Conservation (phyloP, 2,888 invertebrate species). For the Stenchaetothrips biformis region DNA sequence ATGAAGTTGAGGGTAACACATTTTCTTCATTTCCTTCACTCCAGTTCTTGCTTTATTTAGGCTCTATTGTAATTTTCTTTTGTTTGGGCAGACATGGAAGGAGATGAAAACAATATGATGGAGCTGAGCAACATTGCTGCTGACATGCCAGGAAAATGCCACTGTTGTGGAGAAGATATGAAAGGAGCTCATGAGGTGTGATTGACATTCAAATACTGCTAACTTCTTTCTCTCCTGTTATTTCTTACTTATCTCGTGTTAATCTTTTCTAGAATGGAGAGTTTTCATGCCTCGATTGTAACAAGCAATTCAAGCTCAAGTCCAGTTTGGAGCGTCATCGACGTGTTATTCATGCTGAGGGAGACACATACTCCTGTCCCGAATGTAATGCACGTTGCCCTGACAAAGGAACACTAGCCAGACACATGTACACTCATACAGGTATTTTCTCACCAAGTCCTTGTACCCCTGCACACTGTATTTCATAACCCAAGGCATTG, state of each 20-base stretch:
- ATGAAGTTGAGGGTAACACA: background rate
- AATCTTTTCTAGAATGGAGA: conserved; percentile 48
- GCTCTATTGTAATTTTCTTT: background rate
- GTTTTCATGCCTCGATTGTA: conserved; percentile 57
- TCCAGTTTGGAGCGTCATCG: conserved; percentile 62
- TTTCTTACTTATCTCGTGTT: conserved; percentile 27
- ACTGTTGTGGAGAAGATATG: conserved; percentile 56
- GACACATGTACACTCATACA: conserved; percentile 65
- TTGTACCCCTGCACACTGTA: background rate
- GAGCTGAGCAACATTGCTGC: background rate
- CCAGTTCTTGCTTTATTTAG: background rate
- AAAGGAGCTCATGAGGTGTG: conserved; percentile 53
- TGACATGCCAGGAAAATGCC: conserved; percentile 46
- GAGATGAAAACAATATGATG: background rate
- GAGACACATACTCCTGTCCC: conserved; percentile 57
- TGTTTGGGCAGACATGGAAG: background rate
- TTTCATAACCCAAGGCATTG: conserved; percentile 28
- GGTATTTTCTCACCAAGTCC: conserved; percentile 41
- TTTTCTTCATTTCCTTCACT: background rate
- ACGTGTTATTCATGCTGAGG: conserved; percentile 63
- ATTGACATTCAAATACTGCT: conserved; percentile 9
- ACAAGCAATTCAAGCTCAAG: conserved; percentile 66
- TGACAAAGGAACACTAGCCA: conserved; percentile 55
- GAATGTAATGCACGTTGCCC: conserved; percentile 65
- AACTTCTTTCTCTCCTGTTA: conserved; percentile 26